A percentile compares a stretch with the other conserved stretches of the same genome.
Evolutionary conservation across 2,797 vertebrate genomes (phyloP).

Genomic region (Argyrosomus regius): DNA sequence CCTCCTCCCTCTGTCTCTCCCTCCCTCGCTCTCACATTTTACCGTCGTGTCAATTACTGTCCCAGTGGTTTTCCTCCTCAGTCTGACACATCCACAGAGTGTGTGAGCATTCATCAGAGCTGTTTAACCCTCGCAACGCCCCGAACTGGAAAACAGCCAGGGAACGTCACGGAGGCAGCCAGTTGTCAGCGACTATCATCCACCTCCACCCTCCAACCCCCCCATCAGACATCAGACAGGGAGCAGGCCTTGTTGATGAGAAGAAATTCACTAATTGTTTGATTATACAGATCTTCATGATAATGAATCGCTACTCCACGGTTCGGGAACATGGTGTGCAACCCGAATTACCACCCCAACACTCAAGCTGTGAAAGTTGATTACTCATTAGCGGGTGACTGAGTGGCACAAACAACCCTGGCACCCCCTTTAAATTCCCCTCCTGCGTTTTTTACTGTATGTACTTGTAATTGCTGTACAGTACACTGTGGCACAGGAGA

Average conservation of each 20-base stretch:
- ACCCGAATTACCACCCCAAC: constrained; percentile 98
- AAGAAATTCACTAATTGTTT: constrained; percentile 99
- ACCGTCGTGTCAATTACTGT: constrained; percentile 70
- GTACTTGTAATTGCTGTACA: constrained; percentile 73
- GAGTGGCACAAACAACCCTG: constrained; percentile 95
- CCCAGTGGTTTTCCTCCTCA: constrained; percentile 70
- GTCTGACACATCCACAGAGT: constrained; percentile 73
- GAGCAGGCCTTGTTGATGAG: constrained; percentile 93
- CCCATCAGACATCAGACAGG: constrained; percentile 83
- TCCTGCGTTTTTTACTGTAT: constrained; percentile 74
- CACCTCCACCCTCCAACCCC: constrained; percentile 38
- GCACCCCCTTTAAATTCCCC: constrained; percentile 79
- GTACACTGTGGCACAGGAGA: constrained; percentile 43
- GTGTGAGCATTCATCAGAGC: constrained; percentile 74
- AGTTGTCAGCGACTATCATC: constrained; percentile 63
- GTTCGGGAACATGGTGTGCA: constrained; percentile 96
- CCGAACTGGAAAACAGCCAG: constrained; percentile 79
- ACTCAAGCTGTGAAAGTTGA: constrained; percentile 99
- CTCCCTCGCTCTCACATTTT: constrained; percentile 47
- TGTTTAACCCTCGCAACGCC: constrained; percentile 74
- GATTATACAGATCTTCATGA: constrained; percentile 99
- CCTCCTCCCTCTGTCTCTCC: constrained; percentile 11
- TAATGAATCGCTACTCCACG: constrained; percentile 99
- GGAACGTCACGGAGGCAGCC: constrained; percentile 72
- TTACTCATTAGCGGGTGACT: constrained; percentile 99